Evolutionary conservation across 2,113 vertebrate species (phyloP).

Genomic region (Siniperca knerii): DNA sequence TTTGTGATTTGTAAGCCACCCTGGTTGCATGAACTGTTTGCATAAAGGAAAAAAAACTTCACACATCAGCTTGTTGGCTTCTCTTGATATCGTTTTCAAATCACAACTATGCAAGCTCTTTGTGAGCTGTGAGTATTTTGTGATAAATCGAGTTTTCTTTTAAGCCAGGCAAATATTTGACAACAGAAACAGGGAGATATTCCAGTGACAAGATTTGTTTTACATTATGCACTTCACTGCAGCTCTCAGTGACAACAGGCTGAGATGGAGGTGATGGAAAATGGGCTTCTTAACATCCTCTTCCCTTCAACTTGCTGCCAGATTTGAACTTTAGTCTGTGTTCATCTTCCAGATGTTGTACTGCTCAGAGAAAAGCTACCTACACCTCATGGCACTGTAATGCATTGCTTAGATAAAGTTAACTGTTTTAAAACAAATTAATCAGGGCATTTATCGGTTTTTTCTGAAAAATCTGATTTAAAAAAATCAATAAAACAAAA

Average conservation of each 20-base stretch:
- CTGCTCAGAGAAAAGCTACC: conserved; percentile 33
- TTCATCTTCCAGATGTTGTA: conserved; percentile 58
- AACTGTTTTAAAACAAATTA: background rate
- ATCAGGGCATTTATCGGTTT: background rate
- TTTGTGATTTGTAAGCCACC: conserved; percentile 12
- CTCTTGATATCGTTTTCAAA: background rate
- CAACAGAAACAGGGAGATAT: conserved; percentile 46
- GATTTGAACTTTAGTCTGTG: conserved; percentile 36
- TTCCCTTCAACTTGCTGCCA: conserved; percentile 28
- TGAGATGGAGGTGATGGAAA: conserved; percentile 63
- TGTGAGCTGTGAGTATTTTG: conserved; percentile 34
- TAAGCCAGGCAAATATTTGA: conserved; percentile 49
- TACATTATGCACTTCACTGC: conserved; percentile 51
- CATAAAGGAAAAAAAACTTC: conserved; percentile 1
- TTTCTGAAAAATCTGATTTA: background rate
- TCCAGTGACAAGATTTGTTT: conserved; percentile 67
- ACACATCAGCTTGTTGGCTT: conserved; percentile 24
- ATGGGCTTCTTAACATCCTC: conserved; percentile 44
- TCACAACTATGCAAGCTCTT: background rate
- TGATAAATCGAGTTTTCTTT: conserved; percentile 32
- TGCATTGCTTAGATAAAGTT: background rate
- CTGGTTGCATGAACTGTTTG: background rate
- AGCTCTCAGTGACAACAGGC: conserved; percentile 49
- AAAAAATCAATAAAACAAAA: background rate
- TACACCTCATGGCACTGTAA: conserved; percentile 22